Evolutionary conservation across 2,113 vertebrate species (phyloP).

Genomic region (Sylvicapra grimmia): DNA sequence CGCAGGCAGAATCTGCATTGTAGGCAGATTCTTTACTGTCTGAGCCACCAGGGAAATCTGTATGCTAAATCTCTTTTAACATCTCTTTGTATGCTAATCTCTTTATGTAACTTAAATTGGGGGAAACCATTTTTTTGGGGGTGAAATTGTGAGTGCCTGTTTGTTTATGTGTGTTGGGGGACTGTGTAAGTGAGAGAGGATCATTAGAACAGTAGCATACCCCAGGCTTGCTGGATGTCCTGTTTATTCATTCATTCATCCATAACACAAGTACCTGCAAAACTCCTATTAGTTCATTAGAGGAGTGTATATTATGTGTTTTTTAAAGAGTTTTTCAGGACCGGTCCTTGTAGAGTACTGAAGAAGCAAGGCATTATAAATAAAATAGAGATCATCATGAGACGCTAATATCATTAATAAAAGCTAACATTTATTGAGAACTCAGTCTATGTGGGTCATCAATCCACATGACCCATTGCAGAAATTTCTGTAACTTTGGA

Average conservation of each 20-base stretch:
- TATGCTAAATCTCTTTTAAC: background rate
- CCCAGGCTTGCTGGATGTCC: background rate
- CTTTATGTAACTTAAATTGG: background rate
- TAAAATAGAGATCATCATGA: background rate
- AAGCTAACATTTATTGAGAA: background rate
- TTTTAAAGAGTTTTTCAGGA: background rate
- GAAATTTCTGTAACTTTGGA: slow-evolving; percentile 24
- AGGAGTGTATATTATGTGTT: background rate
- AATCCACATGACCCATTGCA: background rate
- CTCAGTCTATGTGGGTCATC: background rate
- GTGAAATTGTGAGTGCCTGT: background rate
- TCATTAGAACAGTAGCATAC: background rate
- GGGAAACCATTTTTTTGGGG: background rate
- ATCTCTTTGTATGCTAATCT: background rate
- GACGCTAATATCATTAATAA: background rate
- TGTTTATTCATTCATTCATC: background rate
- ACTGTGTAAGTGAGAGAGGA: background rate
- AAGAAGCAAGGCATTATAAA: slow-evolving; percentile 4
- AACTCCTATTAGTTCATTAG: background rate
- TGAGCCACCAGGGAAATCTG: background rate
- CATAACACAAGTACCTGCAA: background rate
- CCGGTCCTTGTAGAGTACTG: background rate
- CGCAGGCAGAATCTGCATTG: background rate
- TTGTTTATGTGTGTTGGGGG: background rate
- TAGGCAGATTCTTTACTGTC: background rate